These are phyloP conservation scores for Morpho achilles DNA, from an alignment of 2,888 invertebrate species.

Conservation along the genomic window DNA sequence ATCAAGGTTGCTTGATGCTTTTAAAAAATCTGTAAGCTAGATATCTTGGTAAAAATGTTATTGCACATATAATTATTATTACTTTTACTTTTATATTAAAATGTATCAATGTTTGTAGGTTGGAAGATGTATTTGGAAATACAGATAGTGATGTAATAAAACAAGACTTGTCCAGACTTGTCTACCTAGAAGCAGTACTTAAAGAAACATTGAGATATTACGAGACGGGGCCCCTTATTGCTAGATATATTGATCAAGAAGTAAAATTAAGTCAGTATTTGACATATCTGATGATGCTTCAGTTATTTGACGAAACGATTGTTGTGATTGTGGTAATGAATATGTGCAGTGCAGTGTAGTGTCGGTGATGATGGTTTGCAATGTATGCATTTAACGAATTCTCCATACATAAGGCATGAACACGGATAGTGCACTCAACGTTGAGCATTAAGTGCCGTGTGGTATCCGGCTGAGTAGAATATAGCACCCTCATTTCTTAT, in stretches of 20 bases:
- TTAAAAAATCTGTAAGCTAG: no score
- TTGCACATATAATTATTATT: no score
- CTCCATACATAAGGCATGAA: neutral
- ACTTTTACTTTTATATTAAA: no score
- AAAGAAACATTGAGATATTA: conserved; percentile 28
- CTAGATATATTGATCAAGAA: conserved; percentile 45
- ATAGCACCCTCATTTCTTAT: no score
- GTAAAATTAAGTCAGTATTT: conserved; percentile 47
- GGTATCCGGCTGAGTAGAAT: no score
- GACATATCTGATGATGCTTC: no score
- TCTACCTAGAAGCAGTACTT: conserved; percentile 55
- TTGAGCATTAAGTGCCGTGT: neutral
- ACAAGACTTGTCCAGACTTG: conserved; percentile 44
- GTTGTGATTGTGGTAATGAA: no score
- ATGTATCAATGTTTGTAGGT: conserved; percentile 28
- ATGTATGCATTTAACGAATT: no score
- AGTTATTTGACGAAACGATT: no score
- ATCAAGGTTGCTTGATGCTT: no score
- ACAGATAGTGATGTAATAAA: conserved; percentile 49
- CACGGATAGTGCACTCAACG: neutral
- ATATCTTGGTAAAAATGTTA: no score
- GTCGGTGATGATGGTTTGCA: neutral
- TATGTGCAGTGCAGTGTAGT: no score
- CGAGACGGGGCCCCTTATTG: conserved; percentile 48
- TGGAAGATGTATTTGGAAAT: conserved; percentile 43